Percentiles rank a stretch among this genome's conserved stretches.
These are phyloP conservation scores for Eurypyga helias DNA, from an alignment of 2,113 vertebrate genomes.

Conservation along the genomic window DNA sequence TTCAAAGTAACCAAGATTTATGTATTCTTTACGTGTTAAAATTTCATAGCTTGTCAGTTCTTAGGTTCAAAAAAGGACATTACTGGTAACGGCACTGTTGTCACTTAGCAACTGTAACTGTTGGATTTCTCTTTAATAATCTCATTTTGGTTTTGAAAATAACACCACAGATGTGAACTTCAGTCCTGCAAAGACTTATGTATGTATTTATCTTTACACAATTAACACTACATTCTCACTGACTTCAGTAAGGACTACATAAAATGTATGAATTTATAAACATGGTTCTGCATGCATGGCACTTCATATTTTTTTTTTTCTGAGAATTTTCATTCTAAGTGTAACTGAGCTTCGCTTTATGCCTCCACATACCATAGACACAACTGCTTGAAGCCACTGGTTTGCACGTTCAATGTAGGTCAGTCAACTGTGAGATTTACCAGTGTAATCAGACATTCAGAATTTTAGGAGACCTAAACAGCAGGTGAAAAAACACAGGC, in stretches of 20 bases:
- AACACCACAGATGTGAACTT: not conserved
- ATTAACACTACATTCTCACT: not conserved
- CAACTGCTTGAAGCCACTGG: not conserved
- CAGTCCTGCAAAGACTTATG: not conserved
- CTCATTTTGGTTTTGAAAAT: not conserved
- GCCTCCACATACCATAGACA: not conserved
- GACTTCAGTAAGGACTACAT: not conserved
- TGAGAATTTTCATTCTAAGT: not conserved
- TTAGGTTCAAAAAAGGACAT: not conserved
- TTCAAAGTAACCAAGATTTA: not conserved
- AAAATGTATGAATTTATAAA: not conserved
- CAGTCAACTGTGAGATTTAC: not conserved
- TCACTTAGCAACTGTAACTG: not conserved
- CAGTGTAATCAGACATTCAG: not conserved
- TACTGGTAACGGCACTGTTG: not conserved
- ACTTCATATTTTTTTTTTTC: not conserved
- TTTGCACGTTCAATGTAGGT: not conserved
- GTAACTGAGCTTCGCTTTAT: not conserved
- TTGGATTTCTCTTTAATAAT: not conserved
- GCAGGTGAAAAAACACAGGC: not conserved
- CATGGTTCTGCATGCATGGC: not conserved
- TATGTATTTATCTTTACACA: not conserved
- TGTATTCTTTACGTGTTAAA: not conserved
- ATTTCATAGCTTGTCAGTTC: not conserved
- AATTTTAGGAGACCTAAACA: not conserved